Evolutionary conservation across 2,888 invertebrate species (phyloP).

Genomic region (Rhabditoides inermis): DNA sequence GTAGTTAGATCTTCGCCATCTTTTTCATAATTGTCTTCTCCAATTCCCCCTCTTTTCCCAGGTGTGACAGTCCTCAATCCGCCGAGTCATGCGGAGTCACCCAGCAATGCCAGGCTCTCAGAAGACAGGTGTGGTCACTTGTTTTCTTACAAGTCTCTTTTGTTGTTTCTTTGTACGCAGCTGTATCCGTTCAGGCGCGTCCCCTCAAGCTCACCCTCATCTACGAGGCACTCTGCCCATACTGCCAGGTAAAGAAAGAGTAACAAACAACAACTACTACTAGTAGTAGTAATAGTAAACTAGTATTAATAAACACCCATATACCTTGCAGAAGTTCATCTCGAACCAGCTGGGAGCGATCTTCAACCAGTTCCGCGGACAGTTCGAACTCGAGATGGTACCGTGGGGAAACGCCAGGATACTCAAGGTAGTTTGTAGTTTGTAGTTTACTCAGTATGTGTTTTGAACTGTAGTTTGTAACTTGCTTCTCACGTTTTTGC

Average conservation of each 20-base stretch:
- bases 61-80: conserved; percentile 40
- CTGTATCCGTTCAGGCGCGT: conserved; percentile 16
- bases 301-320: too few relatives aligned
- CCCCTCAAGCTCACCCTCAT: conserved; percentile 46
- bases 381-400: conserved; percentile 43
- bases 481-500: too few relatives aligned
- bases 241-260: conserved; percentile 23
- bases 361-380: conserved; percentile 39
- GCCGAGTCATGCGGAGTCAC: conserved; percentile 43
- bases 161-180: too few relatives aligned
- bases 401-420: conserved; percentile 50
- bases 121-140: too few relatives aligned
- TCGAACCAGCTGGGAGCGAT: conserved; percentile 46
- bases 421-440: too few relatives aligned
- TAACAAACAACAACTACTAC: neutral
- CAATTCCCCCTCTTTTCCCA: conserved; percentile 7
- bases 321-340: too few relatives aligned
- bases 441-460: too few relatives aligned
- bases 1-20: neutral
- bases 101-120: conserved; percentile 39
- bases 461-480: too few relatives aligned
- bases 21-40: neutral
- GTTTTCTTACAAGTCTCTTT: too few relatives aligned
- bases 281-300: neutral
- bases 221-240: conserved; percentile 50